phyloP scores from a whole-genome alignment of 2,113 vertebrate species.

The Phaethornis superciliosus region DNA sequence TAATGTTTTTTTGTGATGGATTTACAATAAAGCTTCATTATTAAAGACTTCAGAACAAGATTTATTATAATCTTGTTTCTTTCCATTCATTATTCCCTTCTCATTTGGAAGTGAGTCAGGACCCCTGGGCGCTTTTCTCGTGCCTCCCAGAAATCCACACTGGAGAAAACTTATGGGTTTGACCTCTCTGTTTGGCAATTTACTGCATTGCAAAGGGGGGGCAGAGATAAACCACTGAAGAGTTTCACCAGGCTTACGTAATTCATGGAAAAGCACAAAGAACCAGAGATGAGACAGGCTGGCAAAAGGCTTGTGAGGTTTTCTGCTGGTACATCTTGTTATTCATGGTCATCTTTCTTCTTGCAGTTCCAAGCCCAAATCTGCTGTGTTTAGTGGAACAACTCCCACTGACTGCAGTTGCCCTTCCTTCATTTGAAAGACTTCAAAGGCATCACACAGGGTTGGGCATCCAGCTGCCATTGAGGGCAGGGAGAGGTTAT shows the following conservation, averaged over 20 bases:
- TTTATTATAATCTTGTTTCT: conserved; percentile 25
- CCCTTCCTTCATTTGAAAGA: background rate
- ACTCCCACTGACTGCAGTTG: background rate
- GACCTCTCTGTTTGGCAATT: background rate
- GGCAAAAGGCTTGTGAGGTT: background rate
- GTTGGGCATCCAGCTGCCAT: background rate
- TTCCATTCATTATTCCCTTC: conserved; percentile 1
- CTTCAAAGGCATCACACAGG: background rate
- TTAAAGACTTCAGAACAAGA: conserved; percentile 38
- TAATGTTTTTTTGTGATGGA: conserved; percentile 18
- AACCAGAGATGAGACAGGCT: background rate
- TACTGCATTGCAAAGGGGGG: background rate
- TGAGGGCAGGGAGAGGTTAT: background rate
- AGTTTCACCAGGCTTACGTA: background rate
- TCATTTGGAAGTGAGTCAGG: conserved; percentile 7
- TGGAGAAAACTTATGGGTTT: background rate
- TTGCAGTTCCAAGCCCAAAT: background rate
- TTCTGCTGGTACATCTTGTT: background rate
- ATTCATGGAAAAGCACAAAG: background rate
- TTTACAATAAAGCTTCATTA: conserved; percentile 41
- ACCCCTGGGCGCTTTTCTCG: background rate
- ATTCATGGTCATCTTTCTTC: background rate
- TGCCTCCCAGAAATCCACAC: background rate
- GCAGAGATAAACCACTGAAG: background rate
- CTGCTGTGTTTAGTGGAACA: background rate